Evolutionary conservation across 1,140 invertebrate species (phyloP), one percentile per base, ranked within the genome.

Genomic region (Drosophila lowei): DNA sequence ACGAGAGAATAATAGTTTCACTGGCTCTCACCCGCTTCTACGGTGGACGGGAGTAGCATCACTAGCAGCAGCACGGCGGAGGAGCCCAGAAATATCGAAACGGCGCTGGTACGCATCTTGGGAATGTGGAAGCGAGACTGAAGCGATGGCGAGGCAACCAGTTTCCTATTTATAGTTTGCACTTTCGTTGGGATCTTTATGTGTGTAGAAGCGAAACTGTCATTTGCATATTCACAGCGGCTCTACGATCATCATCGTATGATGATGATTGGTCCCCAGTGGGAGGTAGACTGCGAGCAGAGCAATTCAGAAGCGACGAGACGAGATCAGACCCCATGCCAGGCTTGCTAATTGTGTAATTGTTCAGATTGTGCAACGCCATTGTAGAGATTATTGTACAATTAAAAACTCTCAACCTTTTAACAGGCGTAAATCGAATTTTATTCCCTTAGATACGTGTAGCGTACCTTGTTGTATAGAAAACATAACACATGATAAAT

Each of bases 121-220:
- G 38, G 41, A 46, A 55, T 49, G 66, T 56, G 44, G 53, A 60
- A 52, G 21, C 44, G 47, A 55, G 50, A 88, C 79, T 86, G 60
- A 72, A 43, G 44, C 28, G 18, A 34, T 11, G 5, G 13, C 30
- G 16, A 44, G 18, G 28, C 53, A 63, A 78, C 71, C 83, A 49
- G 81, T 83, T 86, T 63, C 60, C 78, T 88, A 88, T 86, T 78
- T 86, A 86, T 86, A 86, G 72, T 43, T 23, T 16, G 9, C 2
- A 43, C 30, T 9, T 41, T 16, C 9, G 11, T 8, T n/a, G 13
- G 9, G n/a, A 30, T 46, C 46, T 55, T 46, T 42, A 41, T 42
- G 50, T 52, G 59, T 57, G 66, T 70, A 48, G 34, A 80, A 77
- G 73, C 61, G 57, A 30, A 76, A 52, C 63, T 44, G 30, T 48